Evolutionary conservation across 2,888 invertebrate genomes (phyloP), one percentile per base, ranked within the genome.

Genomic region (Athripsodes cinereus): DNA sequence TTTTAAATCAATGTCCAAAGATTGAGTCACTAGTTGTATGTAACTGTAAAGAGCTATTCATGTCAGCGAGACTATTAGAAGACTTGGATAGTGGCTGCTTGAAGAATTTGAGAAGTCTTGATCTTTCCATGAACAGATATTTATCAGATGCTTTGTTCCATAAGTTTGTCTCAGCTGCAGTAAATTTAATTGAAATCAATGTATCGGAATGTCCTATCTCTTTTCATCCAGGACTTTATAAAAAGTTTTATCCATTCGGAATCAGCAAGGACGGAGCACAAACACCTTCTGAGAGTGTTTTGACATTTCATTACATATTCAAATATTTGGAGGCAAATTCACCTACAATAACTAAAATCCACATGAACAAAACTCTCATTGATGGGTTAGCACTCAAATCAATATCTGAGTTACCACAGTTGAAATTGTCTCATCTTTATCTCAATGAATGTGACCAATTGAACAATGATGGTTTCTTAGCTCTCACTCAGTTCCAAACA

Each of bases 101-200:
- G 19, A 72, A 76, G 58, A 78, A 80, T 61, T 72, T 89, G 11
- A 79, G 74, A 61, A 74, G 74, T 54, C 71, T 90, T 21, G 84
- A 82, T 57, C 70, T 90, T 57, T 79, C 82, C 19, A 81, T 82
- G 40, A 86, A 89, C 68, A 80, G 87, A 63, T 88, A 88, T 69
- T 73, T 90, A 35, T 86, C 88, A 1, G 90, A 90, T 77, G 84
- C 85, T n/a, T 75, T 87, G 11, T 82, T 90, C 53, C 79, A 83
- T 66, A 80, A 88, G 66, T 78, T 90, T 66, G 76, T 83, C 1
- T 73, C 78, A 6, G 75, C 84, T 11, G 81, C 85, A 62, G 81
- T 82, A 47, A 74, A 77, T 57, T 68, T 90, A 18, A 77, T 83
- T 60, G 75, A 80, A 16, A 70, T 90, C 0, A 82, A 85, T 67